Percentiles rank a stretch among this genome's conserved stretches.
phyloP scores from a whole-genome alignment of 1,140 invertebrate species.

The Drosophila aff. region DNA sequence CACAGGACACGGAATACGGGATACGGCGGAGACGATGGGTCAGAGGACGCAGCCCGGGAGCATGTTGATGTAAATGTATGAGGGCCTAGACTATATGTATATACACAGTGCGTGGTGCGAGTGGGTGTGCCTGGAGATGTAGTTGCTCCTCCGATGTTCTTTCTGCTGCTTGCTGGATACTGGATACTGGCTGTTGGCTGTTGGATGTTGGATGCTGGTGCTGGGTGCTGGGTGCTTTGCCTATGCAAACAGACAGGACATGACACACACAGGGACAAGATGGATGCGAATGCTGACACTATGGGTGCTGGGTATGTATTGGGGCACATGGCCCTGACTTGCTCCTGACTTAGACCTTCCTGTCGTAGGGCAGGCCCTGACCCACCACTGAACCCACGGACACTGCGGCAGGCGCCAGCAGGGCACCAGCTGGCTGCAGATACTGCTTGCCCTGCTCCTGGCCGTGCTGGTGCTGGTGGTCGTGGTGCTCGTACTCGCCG shows the following conservation, averaged over 20 bases:
- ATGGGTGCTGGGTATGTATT: slow-evolving; percentile 11
- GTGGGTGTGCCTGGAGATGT: slow-evolving; percentile 33
- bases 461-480: slow-evolving; percentile 33
- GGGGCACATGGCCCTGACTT: slow-evolving; percentile 9
- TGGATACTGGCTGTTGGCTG: slow-evolving; percentile 26
- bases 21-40: slow-evolving; percentile 32
- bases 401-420: slow-evolving; percentile 44
- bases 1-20: slow-evolving; percentile 62
- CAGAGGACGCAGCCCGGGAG: slow-evolving; percentile 35
- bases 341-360: slow-evolving; percentile 59
- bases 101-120: slow-evolving; percentile 37
- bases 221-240: slow-evolving; percentile 26
- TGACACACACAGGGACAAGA: slow-evolving; percentile 40
- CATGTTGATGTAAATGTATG: slow-evolving; percentile 50
- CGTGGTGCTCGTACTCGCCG: slow-evolving; percentile 52
- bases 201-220: slow-evolving; percentile 29
- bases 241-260: slow-evolving; percentile 57
- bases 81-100: slow-evolving; percentile 40
- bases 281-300: slow-evolving; percentile 41
- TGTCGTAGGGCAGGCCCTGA: slow-evolving; percentile 67
- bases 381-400: slow-evolving; percentile 16
- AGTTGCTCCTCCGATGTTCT: slow-evolving; percentile 25
- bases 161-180: slow-evolving; percentile 34
- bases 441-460: slow-evolving; percentile 56
- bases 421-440: slow-evolving; percentile 49